phyloP scores from a whole-genome alignment of 2,113 vertebrate species.

The Pyrgilauda ruficollis region DNA sequence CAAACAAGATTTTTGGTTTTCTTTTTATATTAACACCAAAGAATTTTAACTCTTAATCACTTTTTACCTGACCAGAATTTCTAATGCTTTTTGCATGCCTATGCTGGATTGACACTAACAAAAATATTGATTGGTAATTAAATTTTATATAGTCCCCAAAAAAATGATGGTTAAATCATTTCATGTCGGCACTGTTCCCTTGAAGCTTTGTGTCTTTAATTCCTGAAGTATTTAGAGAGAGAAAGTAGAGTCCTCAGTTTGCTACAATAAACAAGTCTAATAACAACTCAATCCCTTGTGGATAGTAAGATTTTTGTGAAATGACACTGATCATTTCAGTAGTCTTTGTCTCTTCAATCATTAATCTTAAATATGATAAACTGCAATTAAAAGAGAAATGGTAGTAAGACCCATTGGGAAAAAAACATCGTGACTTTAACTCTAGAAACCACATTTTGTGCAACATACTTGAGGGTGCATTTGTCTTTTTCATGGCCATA shows the following conservation, averaged over 20 bases:
- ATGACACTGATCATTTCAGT: neutral
- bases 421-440: neutral
- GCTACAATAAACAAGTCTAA: neutral
- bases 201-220: neutral
- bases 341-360: neutral
- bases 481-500: neutral
- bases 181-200: neutral
- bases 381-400: neutral
- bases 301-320: neutral
- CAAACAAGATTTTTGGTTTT: neutral
- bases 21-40: neutral
- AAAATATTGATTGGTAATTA: constrained; percentile 6
- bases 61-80: neutral
- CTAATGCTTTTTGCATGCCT: neutral
- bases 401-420: neutral
- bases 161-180: neutral
- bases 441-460: neutral
- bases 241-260: neutral
- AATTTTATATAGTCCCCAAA: neutral
- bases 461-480: neutral
- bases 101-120: neutral
- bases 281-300: fast-evolving
- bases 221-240: neutral
- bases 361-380: neutral
- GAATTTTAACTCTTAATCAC: neutral